Conservation (phyloP, 2,797 vertebrate species). For the Pitangus sulphuratus region DNA sequence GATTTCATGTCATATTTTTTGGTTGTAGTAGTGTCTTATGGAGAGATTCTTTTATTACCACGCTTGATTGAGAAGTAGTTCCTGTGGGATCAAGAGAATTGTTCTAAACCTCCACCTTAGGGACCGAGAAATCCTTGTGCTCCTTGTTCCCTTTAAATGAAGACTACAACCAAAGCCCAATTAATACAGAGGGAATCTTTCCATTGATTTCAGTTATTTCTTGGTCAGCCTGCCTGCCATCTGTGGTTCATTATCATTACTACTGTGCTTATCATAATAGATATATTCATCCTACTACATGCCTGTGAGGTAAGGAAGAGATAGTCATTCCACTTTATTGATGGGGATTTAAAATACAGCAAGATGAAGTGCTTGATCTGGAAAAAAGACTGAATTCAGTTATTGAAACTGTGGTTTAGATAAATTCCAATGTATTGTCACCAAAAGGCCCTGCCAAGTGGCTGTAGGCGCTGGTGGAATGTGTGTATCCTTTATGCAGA, state of each 20-base stretch:
- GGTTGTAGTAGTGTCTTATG: neutral
- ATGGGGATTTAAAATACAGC: neutral
- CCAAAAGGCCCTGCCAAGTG: neutral
- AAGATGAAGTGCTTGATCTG: neutral
- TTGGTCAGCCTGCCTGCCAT: conserved; percentile 19
- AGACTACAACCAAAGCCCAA: neutral
- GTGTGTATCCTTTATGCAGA: neutral
- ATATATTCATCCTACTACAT: neutral
- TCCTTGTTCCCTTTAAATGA: conserved; percentile 12
- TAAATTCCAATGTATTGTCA: neutral
- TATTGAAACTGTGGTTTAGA: neutral
- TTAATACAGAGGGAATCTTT: conserved; percentile 42
- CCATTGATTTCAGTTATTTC: conserved; percentile 21
- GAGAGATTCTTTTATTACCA: conserved; percentile 35
- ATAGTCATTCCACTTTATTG: neutral
- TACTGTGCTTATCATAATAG: neutral
- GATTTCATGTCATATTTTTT: conserved; percentile 30
- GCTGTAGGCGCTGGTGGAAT: neutral
- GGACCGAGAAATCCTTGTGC: neutral
- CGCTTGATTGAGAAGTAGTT: conserved; percentile 46
- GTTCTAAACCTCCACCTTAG: neutral
- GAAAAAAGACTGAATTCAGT: neutral
- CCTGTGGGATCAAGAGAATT: conserved; percentile 25
- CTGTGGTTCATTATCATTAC: conserved; percentile 9
- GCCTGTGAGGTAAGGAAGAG: neutral